A percentile compares a stretch with the other conserved stretches of the same genome.
Evolutionary conservation across 64 coral and sea anemone species (phyloP).

Genomic region (Dendrophyllia cribrosa): DNA sequence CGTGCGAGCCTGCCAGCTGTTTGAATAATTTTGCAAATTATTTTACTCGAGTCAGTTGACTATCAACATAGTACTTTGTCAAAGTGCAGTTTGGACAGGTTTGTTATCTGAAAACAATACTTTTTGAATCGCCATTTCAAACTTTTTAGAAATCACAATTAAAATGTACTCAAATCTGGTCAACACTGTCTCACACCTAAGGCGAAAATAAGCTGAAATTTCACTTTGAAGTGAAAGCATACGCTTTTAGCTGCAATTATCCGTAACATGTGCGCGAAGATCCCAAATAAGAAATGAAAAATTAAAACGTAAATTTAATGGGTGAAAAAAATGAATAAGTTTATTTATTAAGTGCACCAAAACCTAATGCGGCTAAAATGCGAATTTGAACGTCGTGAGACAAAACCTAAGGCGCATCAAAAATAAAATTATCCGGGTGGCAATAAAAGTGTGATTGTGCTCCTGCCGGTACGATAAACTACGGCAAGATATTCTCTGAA

Average conservation of each 20-base stretch:
- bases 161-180: constrained; percentile 19
- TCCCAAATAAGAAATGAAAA: constrained; percentile 22
- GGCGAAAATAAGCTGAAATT: constrained; percentile 40
- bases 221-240: constrained; percentile 22
- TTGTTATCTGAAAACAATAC: constrained; percentile 49
- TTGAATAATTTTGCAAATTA: constrained; percentile 54
- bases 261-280: neutral
- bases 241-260: constrained; percentile 38
- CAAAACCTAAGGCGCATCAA: neutral
- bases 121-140: constrained; percentile 47
- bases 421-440: constrained; percentile 10
- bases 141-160: constrained; percentile 36
- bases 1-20: constrained; percentile 11
- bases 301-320: constrained; percentile 29
- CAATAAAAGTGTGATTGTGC: neutral
- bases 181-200: constrained; percentile 21
- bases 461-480: constrained; percentile 2
- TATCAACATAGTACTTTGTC: constrained; percentile 37
- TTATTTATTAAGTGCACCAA: constrained; percentile 1
- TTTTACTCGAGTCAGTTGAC: constrained; percentile 31
- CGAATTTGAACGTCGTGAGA: neutral
- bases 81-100: constrained; percentile 17
- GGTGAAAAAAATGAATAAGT: neutral
- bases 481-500: constrained; percentile 11
- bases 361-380: constrained; percentile 11